Evolutionary conservation across 2,888 invertebrate species (phyloP), one percentile per base, ranked within the genome.

Genomic region (Sthenelais limicola): DNA sequence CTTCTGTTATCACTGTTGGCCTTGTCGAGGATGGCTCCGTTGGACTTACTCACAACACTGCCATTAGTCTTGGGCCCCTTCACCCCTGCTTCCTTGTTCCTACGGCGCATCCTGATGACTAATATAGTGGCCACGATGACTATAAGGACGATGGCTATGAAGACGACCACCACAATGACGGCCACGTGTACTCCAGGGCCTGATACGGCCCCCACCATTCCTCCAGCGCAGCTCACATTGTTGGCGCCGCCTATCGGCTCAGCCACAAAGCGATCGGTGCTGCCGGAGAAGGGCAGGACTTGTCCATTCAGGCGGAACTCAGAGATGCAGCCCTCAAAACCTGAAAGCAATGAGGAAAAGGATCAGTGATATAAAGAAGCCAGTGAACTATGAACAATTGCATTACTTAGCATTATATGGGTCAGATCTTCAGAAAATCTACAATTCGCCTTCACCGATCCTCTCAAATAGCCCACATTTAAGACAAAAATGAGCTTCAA

Each of bases 121-220:
- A 97, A 91, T 84, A 97, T 97, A 62, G 82, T 80, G 24, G 84
- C 79, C 15, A 85, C 77, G 32, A 86, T 83, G 28, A 78, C 82
- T 15, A 85, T 78, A 28, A 85, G 76, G 12, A 85, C 73, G 33
- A 96, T 93, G 5, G 95, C 93, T 84, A 98, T 97, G 90, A 98
- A 97, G 30, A 95, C 94, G 76, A 97, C 95, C 26, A 97, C 96
- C 38, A 97, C 90, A 0, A 96, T 96, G 73, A 97, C 93, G 70
- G 97, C 97, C 76, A 97, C 95, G 82, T 93, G 91, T 73, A 93
- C 91, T 66, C 72, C 21, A 24, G 43, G n/a, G 32, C 48, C 33
- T 2, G 32, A 47, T 21, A 35, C 28, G 26, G 33, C 43, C 33
- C 48, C 70, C 12, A 47, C 26, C 9, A 38, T 15, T 38, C 33